Percentiles rank a stretch among this genome's conserved stretches.
phyloP scores from a whole-genome alignment of 2,113 vertebrate species.

The Dromaius novaehollandiae region DNA sequence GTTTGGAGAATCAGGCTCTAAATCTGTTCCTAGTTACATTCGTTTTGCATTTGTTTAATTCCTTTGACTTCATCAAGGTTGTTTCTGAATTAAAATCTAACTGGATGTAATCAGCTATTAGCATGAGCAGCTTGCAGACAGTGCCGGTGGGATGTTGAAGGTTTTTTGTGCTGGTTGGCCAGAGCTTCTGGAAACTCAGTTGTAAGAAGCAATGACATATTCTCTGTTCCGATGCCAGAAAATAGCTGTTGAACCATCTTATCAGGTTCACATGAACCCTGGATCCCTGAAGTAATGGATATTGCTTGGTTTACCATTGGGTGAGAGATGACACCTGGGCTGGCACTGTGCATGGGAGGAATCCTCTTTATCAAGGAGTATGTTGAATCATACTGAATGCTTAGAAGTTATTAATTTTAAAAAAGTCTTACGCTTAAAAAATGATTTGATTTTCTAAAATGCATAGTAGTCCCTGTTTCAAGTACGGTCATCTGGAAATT shows the following conservation, averaged over 20 bases:
- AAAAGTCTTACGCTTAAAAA: not conserved
- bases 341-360: not conserved
- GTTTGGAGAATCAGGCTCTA: not conserved
- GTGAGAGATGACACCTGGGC: not conserved
- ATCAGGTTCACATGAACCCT: not conserved
- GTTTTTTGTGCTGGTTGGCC: not conserved
- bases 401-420: not conserved
- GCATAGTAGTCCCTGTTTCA: not conserved
- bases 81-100: constrained; percentile 24
- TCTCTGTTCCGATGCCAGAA: not conserved
- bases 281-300: not conserved
- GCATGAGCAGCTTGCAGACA: constrained; percentile 11
- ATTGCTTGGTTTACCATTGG: not conserved
- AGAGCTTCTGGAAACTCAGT: not conserved
- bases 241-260: not conserved
- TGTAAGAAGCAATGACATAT: not conserved
- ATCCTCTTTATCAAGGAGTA: not conserved
- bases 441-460: not conserved
- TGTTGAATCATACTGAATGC: not conserved
- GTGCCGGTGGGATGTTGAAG: not conserved
- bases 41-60: not conserved
- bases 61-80: not conserved
- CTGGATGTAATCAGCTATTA: not conserved
- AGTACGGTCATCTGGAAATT: not conserved
- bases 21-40: not conserved